Evolutionary conservation across 2,797 vertebrate species (phyloP).

Genomic region (Phrynocephalus vlangalii): DNA sequence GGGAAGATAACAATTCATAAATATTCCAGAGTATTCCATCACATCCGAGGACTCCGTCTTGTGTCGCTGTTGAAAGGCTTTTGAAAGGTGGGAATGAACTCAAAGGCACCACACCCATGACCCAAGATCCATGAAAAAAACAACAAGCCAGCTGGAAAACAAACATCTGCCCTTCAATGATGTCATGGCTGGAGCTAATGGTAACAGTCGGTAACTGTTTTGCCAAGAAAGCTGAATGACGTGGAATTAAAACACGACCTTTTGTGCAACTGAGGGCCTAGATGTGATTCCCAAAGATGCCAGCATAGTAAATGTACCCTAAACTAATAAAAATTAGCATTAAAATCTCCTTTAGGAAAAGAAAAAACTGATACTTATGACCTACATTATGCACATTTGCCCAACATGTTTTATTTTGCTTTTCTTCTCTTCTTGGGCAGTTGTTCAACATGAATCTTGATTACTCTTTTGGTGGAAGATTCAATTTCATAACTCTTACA

Average conservation of each 20-base stretch:
- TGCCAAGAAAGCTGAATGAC: not conserved
- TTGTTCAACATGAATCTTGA: not conserved
- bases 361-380: not conserved
- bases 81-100: not conserved
- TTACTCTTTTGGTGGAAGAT: not conserved
- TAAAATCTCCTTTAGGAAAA: not conserved
- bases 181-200: not conserved
- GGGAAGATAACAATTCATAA: not conserved
- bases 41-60: not conserved
- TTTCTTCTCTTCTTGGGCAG: not conserved
- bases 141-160: not conserved
- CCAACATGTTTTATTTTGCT: not conserved
- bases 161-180: not conserved
- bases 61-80: not conserved
- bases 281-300: conserved; percentile 1
- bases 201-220: not conserved
- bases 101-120: conserved; percentile 17
- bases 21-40: not conserved
- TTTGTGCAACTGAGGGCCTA: not conserved
- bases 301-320: not conserved
- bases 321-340: not conserved
- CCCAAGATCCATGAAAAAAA: not conserved
- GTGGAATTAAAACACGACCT: not conserved
- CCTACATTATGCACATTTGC: not conserved
- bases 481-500: not conserved